These are phyloP conservation scores for Agonopterix alstromeriana DNA, from an alignment of 2,888 invertebrate genomes.

Conservation along the genomic window DNA sequence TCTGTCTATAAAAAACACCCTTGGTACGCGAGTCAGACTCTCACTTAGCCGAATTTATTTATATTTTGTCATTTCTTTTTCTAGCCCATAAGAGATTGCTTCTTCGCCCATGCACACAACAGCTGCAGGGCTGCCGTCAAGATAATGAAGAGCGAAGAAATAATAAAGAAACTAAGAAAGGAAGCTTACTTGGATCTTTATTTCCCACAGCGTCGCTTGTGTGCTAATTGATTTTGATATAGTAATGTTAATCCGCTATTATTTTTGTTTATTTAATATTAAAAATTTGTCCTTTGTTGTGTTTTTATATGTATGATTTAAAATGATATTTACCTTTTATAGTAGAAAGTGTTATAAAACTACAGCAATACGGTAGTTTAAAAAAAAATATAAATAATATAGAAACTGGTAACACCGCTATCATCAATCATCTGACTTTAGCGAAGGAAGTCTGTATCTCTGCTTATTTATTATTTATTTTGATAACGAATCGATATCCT, in stretches of 20 bases:
- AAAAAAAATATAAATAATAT: neutral
- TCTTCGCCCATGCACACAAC: constrained; percentile 69
- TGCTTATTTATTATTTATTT: constrained; percentile 52
- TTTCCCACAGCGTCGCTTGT: constrained; percentile 60
- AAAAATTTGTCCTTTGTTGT: too few relatives aligned
- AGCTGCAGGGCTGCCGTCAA: constrained; percentile 70
- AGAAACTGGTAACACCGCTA: neutral
- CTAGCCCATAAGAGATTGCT: constrained; percentile 70
- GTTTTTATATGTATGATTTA: too few relatives aligned
- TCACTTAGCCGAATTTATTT: neutral
- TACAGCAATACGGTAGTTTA: too few relatives aligned
- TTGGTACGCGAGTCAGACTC: too few relatives aligned
- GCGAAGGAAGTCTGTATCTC: constrained; percentile 17
- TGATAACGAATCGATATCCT: constrained; percentile 44
- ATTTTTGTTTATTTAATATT: neutral
- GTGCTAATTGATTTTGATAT: constrained; percentile 23
- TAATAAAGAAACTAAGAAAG: constrained; percentile 62
- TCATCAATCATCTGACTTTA: neutral
- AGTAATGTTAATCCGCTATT: neutral
- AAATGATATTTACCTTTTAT: too few relatives aligned
- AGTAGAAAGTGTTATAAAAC: too few relatives aligned
- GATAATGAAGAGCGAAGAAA: constrained; percentile 66
- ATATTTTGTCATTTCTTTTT: constrained; percentile 10
- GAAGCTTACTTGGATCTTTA: constrained; percentile 67
- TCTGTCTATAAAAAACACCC: too few relatives aligned